Percentiles rank a stretch among this genome's conserved stretches.
These are phyloP conservation scores for Podarcis cretensis DNA, from an alignment of 2,113 vertebrate genomes.

Conservation along the genomic window DNA sequence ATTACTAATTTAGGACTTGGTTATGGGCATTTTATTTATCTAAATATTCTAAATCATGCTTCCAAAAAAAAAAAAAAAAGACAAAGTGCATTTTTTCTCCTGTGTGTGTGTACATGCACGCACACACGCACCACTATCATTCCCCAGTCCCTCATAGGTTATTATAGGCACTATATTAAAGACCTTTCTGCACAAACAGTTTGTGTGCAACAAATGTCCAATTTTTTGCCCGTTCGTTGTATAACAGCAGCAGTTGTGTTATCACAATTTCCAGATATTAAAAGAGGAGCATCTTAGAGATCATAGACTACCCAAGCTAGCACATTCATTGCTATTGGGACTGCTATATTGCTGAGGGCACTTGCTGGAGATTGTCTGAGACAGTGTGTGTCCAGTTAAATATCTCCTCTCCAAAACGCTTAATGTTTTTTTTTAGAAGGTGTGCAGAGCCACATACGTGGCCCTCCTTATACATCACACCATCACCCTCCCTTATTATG, in stretches of 20 bases:
- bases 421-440: neutral
- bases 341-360: neutral
- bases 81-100: slow-evolving; percentile 35
- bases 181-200: neutral
- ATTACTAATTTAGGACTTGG: neutral
- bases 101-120: neutral
- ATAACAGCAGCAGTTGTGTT: neutral
- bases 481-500: neutral
- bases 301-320: neutral
- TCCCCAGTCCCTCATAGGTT: neutral
- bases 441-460: neutral
- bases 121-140: neutral
- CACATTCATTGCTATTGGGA: neutral
- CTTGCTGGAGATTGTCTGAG: neutral
- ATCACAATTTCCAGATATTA: neutral
- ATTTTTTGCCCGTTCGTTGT: neutral
- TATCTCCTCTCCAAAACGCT: too few relatives aligned
- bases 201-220: neutral
- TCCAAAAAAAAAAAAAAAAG: neutral
- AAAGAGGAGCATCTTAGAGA: neutral
- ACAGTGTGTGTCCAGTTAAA: too few relatives aligned
- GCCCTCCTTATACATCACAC: neutral
- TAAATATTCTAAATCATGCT: neutral
- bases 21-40: neutral
- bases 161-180: neutral